Evolutionary conservation across 1,140 invertebrate species (phyloP), one percentile per base, ranked within the genome.

Genomic region (Drosophila suzukii): DNA sequence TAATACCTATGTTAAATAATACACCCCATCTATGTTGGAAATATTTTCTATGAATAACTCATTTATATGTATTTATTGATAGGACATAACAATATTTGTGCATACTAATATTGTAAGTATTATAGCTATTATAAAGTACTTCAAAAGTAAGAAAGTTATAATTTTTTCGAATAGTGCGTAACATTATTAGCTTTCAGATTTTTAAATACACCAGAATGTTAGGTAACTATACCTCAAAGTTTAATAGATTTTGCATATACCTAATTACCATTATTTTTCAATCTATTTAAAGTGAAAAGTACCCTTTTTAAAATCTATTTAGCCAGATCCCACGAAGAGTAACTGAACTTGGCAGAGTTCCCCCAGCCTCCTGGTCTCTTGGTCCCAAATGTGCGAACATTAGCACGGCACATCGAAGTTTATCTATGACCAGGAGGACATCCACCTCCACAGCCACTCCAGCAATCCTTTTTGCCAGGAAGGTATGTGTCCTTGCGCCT

Each of bases 371-470:
- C 8, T 34, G 32, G 32, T 27, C 20, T 32, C 2, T n/a, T 43
- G 65, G 49, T 15, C 50, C 20, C 66, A 71, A 78, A 88, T 89
- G 83, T 88, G 83, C 76, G 83, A 89, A 84, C 80, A 88, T 82
- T 67, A 85, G 65, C 75, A 75, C 62, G 60, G 81, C 77, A 72
- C 67, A 71, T 75, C 72, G 75, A 71, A 73, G 59, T 71, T 77
- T 81, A 65, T 65, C 65, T 71, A 75, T 81, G 65, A 53, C 60
- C 46, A 59, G 43, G 20, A 75, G 46, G 50, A 53, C 41, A n/a
- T 4, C 20, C 27, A 7, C n/a, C 36, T 20, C 27, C 32, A 46
- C 5, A 24, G 12, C 57, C 44, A 41, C 4, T 13, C 32, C 61
- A 20, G 49, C 46, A 38, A 34, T 36, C 65, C 65, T 32, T 53